phyloP scores from a whole-genome alignment of 2,797 vertebrate genomes.

The Clarias pachynema region DNA sequence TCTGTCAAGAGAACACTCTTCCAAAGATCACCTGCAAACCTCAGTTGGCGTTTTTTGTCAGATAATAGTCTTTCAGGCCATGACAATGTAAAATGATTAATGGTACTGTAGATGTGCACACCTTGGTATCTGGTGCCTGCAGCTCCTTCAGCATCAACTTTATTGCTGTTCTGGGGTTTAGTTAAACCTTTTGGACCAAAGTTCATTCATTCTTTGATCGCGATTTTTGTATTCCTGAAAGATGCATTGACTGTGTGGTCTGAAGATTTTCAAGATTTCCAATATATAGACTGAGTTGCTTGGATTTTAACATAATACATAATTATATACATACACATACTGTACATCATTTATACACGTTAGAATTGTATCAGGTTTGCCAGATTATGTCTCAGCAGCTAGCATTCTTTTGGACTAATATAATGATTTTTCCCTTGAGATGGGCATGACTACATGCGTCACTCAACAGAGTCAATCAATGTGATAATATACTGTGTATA shows the following conservation, averaged over 20 bases:
- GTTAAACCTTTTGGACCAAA: neutral
- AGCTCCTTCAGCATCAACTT: neutral
- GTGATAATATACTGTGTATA: too few relatives aligned
- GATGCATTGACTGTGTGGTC: neutral
- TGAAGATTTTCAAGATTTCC: neutral
- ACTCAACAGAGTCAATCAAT: too few relatives aligned
- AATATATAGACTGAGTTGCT: too few relatives aligned
- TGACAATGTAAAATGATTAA: neutral
- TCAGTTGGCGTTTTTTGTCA: neutral
- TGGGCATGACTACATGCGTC: too few relatives aligned
- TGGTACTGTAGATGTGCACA: neutral
- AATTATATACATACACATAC: too few relatives aligned
- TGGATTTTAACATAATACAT: too few relatives aligned
- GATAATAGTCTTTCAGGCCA: neutral
- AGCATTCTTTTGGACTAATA: too few relatives aligned
- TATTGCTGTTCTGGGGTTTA: neutral
- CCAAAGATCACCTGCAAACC: neutral
- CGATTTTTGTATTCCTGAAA: neutral
- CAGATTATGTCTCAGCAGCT: too few relatives aligned
- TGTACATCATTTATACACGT: too few relatives aligned
- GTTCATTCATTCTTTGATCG: neutral
- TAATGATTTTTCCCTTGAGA: too few relatives aligned
- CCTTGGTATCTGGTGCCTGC: conserved; percentile 1
- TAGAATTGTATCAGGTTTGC: too few relatives aligned
- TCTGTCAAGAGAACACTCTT: neutral